phyloP scores from a whole-genome alignment of 2,888 invertebrate species.

The Calameuta filiformis region DNA sequence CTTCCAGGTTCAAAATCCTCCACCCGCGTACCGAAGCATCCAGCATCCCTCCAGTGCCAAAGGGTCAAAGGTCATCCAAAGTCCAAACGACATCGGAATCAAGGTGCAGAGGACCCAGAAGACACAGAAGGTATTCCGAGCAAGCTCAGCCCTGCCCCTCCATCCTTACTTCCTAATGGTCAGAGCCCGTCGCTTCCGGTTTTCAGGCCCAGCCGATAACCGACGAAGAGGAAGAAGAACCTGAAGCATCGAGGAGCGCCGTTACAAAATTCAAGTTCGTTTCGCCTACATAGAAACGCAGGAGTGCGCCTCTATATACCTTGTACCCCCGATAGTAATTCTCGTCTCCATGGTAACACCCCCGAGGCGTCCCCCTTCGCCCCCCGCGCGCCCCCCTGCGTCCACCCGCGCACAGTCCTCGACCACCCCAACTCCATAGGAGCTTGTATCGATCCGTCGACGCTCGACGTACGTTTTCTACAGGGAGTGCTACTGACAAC shows the following conservation, averaged over 20 bases:
- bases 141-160: too few relatives aligned
- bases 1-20: not conserved
- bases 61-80: too few relatives aligned
- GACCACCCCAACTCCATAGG: constrained; percentile 42
- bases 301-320: not conserved
- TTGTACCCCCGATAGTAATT: constrained; percentile 39
- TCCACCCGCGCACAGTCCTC: constrained; percentile 46
- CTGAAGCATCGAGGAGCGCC: not conserved
- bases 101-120: too few relatives aligned
- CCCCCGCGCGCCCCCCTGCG: constrained; percentile 54
- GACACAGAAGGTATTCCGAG: too few relatives aligned
- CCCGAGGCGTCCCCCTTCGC: constrained; percentile 54
- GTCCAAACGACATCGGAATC: too few relatives aligned
- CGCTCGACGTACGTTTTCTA: constrained; percentile 50
- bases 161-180: too few relatives aligned
- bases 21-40: not conserved
- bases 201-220: not conserved
- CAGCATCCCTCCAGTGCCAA: not conserved
- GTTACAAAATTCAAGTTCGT: constrained; percentile 27
- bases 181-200: not conserved
- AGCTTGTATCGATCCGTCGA: constrained; percentile 49
- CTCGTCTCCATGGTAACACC: constrained; percentile 59
- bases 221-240: not conserved
- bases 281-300: not conserved
- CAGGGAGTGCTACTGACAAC: constrained; percentile 49